These are phyloP conservation scores for Xenopus laevis DNA, from an alignment of 2,113 vertebrate species.

Conservation along the genomic window DNA sequence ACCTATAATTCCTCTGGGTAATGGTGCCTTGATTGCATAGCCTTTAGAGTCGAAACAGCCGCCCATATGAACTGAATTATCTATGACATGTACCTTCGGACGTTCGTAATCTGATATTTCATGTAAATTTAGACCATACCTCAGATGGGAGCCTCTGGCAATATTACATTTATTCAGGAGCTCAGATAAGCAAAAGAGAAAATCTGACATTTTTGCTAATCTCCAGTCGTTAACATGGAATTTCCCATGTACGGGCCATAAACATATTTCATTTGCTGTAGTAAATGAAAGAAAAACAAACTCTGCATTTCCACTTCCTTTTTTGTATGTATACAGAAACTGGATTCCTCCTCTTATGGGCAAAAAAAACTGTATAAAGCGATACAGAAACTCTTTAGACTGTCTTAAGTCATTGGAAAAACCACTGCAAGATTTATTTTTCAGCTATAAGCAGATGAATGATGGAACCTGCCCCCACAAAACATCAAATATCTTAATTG, in stretches of 20 bases:
- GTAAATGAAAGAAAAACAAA: conserved; percentile 66
- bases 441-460: too few relatives aligned
- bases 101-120: conserved; percentile 76
- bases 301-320: conserved; percentile 55
- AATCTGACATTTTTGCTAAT: conserved; percentile 66
- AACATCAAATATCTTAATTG: too few relatives aligned
- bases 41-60: conserved; percentile 67
- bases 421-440: neutral
- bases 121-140: conserved; percentile 84
- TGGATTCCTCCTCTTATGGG: too few relatives aligned
- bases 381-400: too few relatives aligned
- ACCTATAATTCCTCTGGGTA: conserved; percentile 62
- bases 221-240: conserved; percentile 66
- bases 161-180: conserved; percentile 66
- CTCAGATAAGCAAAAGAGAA: conserved; percentile 64
- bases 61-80: conserved; percentile 83
- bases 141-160: conserved; percentile 65
- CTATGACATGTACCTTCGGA: conserved; percentile 79
- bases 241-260: conserved; percentile 68
- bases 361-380: too few relatives aligned
- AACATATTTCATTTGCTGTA: conserved; percentile 65
- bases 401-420: too few relatives aligned
- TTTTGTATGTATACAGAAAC: conserved; percentile 53
- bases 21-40: conserved; percentile 67
- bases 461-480: too few relatives aligned